Percentiles rank a stretch among this genome's conserved stretches.
Conservation (phyloP, 2,888 invertebrate species). For the Danaus chrysippus region DNA sequence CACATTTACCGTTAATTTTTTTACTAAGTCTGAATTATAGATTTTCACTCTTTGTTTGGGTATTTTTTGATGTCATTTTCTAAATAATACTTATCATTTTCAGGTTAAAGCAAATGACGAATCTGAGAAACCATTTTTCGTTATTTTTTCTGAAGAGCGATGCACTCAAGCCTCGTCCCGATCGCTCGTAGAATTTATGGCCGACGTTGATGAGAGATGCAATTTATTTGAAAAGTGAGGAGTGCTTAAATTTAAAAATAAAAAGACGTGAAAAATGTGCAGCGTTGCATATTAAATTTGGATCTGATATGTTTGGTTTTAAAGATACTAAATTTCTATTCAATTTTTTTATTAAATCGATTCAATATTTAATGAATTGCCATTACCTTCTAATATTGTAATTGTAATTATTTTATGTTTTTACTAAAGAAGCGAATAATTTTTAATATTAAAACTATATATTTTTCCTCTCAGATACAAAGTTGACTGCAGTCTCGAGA, state of each 20-base stretch:
- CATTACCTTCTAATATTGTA: not conserved
- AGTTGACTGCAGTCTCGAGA: conserved; percentile 81
- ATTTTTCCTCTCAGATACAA: conserved; percentile 63
- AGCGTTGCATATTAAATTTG: not conserved
- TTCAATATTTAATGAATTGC: no score
- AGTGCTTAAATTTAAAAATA: conserved; percentile 6
- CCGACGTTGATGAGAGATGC: conserved; percentile 76
- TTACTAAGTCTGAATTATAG: no score
- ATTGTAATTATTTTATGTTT: not conserved
- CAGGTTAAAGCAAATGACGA: not conserved
- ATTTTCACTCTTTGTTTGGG: no score
- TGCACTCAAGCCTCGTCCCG: conserved; percentile 79
- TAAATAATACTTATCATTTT: not conserved
- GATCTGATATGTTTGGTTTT: not conserved
- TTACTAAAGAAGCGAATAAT: no score
- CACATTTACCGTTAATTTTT: no score
- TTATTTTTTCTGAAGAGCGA: conserved; percentile 74
- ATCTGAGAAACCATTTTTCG: conserved; percentile 74
- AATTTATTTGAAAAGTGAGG: conserved; percentile 80
- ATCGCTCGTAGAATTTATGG: conserved; percentile 82
- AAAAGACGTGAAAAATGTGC: not conserved
- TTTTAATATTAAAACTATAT: not conserved
- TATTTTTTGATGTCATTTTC: no score
- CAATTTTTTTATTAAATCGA: no score
- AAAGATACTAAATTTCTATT: not conserved